Evolutionary conservation across 2,797 vertebrate genomes (phyloP).

Genomic region (Psittacula echo): DNA sequence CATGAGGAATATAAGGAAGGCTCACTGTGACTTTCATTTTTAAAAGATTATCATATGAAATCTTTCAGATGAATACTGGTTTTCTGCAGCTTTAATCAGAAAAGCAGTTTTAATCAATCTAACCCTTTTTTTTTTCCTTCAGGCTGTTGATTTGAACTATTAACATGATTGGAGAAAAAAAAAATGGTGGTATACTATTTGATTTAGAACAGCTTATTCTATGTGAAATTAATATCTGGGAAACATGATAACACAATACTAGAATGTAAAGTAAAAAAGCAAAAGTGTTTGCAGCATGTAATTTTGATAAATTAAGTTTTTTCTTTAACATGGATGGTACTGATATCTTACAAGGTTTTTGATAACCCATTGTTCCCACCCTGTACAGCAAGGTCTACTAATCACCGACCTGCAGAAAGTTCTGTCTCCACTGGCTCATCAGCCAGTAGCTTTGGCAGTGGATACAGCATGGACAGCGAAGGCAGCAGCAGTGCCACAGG

Average conservation of each 20-base stretch:
- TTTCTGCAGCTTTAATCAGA: slow-evolving; percentile 16
- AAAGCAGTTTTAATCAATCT: not conserved
- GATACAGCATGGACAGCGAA: slow-evolving; percentile 89
- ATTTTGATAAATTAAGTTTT: slow-evolving; percentile 13
- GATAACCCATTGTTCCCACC: slow-evolving; percentile 69
- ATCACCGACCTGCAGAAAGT: slow-evolving; percentile 87
- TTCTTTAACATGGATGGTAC: not conserved
- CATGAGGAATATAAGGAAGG: not conserved
- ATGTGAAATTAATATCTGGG: not conserved
- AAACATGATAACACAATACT: not conserved
- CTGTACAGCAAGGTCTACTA: slow-evolving; percentile 86
- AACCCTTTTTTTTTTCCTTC: not conserved
- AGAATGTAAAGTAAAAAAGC: not conserved
- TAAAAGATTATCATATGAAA: not conserved
- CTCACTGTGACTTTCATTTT: not conserved
- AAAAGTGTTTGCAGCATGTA: not conserved
- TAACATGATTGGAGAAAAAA: not conserved
- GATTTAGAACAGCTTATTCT: not conserved
- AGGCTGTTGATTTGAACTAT: not conserved
- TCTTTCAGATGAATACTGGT: not conserved
- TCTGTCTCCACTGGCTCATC: slow-evolving; percentile 90
- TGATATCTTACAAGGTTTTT: not conserved
- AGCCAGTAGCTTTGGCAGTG: slow-evolving; percentile 88
- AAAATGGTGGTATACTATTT: not conserved
- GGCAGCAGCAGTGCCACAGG: slow-evolving; percentile 86